A percentile compares a stretch with the other conserved stretches of the same genome.
phyloP scores from a whole-genome alignment of 1,140 invertebrate species.

The Stenopsyche tienmushanensis region DNA sequence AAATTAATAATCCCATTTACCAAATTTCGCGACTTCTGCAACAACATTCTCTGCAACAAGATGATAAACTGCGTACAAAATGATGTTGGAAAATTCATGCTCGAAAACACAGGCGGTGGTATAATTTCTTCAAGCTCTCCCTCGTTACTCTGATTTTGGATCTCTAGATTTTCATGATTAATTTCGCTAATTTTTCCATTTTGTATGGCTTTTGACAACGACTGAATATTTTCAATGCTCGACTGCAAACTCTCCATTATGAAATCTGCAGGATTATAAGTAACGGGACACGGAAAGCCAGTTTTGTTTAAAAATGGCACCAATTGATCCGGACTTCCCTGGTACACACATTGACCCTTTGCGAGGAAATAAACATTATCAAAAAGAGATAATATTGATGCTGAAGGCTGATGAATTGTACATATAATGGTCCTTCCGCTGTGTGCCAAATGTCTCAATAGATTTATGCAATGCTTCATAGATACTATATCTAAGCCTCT shows the following conservation, averaged over 20 bases:
- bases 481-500: constrained; percentile 77
- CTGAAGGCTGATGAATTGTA: constrained; percentile 83
- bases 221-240: constrained; percentile 44
- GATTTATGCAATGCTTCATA: constrained; percentile 65
- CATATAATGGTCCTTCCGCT: constrained; percentile 76
- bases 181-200: constrained; percentile 47
- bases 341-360: constrained; percentile 38
- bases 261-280: constrained; percentile 54
- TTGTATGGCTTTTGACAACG: constrained; percentile 49
- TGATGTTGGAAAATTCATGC: constrained; percentile 55
- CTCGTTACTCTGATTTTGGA: neutral
- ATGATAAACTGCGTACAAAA: constrained; percentile 58
- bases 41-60: constrained; percentile 55
- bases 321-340: constrained; percentile 50
- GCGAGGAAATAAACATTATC: constrained; percentile 50
- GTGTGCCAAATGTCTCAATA: constrained; percentile 59
- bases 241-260: constrained; percentile 48
- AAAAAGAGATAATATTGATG: constrained; percentile 76
- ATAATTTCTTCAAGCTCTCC: constrained; percentile 21
- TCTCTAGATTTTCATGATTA: neutral
- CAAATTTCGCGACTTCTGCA: constrained; percentile 56
- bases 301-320: constrained; percentile 49
- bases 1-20: too few relatives aligned
- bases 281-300: constrained; percentile 49
- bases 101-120: neutral